Evolutionary conservation across 2,888 invertebrate species (phyloP).

Genomic region (Oligia strigilis): DNA sequence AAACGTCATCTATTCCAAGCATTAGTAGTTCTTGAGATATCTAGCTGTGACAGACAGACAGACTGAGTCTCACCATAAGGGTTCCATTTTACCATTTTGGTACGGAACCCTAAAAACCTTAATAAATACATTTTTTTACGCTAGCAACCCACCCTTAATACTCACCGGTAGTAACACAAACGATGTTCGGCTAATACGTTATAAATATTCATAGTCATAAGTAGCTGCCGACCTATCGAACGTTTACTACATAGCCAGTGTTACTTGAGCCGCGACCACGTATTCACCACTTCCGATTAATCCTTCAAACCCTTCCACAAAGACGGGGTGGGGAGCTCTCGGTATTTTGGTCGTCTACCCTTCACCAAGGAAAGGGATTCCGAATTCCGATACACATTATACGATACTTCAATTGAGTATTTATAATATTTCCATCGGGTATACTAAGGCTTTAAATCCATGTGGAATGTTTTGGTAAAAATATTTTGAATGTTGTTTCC

Average conservation of each 20-base stretch:
- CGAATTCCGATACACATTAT: conserved; percentile 87
- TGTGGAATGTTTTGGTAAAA: conserved; percentile 69
- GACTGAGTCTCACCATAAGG: too few relatives aligned
- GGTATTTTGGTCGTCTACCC: conserved; percentile 72
- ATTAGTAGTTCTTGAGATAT: too few relatives aligned
- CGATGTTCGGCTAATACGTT: conserved; percentile 87
- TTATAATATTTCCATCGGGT: conserved; percentile 87
- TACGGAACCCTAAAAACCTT: background rate
- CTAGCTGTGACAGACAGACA: too few relatives aligned
- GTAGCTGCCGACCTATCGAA: conserved; percentile 87
- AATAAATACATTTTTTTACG: conserved; percentile 40
- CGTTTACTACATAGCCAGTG: conserved; percentile 79
- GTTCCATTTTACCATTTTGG: too few relatives aligned
- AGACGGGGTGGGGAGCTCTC: conserved; percentile 67
- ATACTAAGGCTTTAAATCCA: conserved; percentile 74
- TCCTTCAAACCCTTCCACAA: conserved; percentile 17
- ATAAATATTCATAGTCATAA: conserved; percentile 90
- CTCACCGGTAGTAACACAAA: conserved; percentile 78
- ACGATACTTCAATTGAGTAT: conserved; percentile 88
- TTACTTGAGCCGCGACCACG: conserved; percentile 66
- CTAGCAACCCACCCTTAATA: conserved; percentile 75
- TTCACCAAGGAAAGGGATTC: conserved; percentile 81
- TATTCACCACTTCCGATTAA: conserved; percentile 47
- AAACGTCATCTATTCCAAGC: too few relatives aligned
- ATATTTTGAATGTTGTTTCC: conserved; percentile 51